Evolutionary conservation across 2,888 invertebrate species (phyloP).

Genomic region (Phyto melanocephala): DNA sequence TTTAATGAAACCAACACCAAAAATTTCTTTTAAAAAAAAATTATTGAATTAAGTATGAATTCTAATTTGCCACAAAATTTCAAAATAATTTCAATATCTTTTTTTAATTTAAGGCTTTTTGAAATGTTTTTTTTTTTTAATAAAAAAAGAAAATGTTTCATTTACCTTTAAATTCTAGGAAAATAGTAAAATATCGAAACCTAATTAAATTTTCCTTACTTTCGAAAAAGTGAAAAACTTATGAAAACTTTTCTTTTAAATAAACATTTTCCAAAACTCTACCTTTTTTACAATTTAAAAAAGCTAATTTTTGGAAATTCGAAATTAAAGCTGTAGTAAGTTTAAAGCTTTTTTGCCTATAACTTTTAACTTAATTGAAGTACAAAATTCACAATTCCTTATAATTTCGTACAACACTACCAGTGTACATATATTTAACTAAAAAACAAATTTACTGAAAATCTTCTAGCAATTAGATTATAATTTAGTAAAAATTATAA

Average conservation of each 20-base stretch:
- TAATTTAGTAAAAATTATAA: no score
- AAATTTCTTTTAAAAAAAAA: background rate
- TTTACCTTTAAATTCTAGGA: slow-evolving; percentile 30
- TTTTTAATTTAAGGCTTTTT: slow-evolving; percentile 35
- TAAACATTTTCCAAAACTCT: slow-evolving; percentile 39
- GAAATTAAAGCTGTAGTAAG: background rate
- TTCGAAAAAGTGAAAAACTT: background rate
- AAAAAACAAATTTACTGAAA: background rate
- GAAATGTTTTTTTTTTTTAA: slow-evolving; percentile 16
- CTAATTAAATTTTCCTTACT: background rate
- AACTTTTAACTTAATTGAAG: slow-evolving; percentile 48
- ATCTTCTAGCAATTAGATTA: background rate
- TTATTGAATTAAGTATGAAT: slow-evolving; percentile 24
- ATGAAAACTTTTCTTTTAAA: background rate
- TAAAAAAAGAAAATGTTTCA: slow-evolving; percentile 45
- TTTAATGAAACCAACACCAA: background rate
- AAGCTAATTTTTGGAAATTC: slow-evolving; percentile 35
- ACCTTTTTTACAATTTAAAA: slow-evolving; percentile 13
- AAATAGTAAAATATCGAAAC: background rate
- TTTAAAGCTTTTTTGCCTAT: slow-evolving; percentile 41
- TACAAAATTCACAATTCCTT: slow-evolving; percentile 35
- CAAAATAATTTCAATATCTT: background rate
- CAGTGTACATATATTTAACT: slow-evolving; percentile 12
- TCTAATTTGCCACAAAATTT: background rate
- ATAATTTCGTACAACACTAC: background rate